Evolutionary conservation across 1,140 invertebrate species (phyloP).

Genomic region (Saxidomus purpurata): DNA sequence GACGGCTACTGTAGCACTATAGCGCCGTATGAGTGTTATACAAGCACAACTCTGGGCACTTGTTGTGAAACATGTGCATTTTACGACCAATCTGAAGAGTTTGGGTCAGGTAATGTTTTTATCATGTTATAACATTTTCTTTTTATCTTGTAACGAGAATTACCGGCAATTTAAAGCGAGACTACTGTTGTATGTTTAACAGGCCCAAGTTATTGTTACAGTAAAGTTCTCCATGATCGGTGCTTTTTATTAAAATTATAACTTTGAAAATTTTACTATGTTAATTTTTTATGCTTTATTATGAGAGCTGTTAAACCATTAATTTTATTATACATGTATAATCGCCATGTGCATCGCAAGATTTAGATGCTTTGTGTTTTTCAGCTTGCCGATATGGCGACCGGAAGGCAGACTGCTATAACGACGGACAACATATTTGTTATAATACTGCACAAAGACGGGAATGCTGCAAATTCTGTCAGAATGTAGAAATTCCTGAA

Average conservation of each 20-base stretch:
- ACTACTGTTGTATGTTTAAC: no score
- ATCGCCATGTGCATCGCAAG: no score
- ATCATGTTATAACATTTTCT: no score
- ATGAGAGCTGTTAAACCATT: no score
- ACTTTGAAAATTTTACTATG: no score
- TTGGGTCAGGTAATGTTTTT: neutral
- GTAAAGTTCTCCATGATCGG: no score
- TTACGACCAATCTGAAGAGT: neutral
- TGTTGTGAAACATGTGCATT: slow-evolving; percentile 16
- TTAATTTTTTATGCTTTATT: no score
- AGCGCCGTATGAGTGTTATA: neutral
- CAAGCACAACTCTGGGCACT: neutral
- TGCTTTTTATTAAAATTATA: no score
- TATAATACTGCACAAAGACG: neutral
- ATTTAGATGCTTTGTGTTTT: neutral
- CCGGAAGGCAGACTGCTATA: slow-evolving; percentile 19
- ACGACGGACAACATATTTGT: neutral
- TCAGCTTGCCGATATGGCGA: slow-evolving; percentile 10
- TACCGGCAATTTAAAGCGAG: no score
- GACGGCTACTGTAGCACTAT: neutral
- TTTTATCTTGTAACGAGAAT: no score
- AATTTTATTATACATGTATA: no score
- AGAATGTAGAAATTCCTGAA: neutral
- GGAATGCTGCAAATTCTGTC: slow-evolving; percentile 31
- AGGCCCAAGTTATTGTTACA: no score